These are phyloP conservation scores for Leptobrachium ailaonicum DNA, from an alignment of 2,113 vertebrate genomes.

Conservation along the genomic window DNA sequence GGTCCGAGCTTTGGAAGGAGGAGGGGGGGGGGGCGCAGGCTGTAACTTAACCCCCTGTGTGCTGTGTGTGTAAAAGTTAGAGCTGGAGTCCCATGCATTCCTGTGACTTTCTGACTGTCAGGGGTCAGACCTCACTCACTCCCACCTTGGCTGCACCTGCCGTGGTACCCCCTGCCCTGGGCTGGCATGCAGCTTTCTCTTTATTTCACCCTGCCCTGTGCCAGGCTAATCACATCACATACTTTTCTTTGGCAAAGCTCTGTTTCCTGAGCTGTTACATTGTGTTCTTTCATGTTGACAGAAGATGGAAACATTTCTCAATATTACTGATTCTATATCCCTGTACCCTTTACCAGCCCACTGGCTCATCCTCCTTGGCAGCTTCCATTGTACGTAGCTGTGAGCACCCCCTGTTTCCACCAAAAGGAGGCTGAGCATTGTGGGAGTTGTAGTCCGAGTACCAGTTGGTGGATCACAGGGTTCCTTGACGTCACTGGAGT, in stretches of 20 bases:
- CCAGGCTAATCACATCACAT: background rate
- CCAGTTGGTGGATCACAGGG: constrained; percentile 5
- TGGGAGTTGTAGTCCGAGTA: background rate
- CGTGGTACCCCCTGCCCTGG: too few species aligned
- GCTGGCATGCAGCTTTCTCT: too few species aligned
- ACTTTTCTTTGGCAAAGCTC: background rate
- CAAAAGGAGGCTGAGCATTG: background rate
- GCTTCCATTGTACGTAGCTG: background rate
- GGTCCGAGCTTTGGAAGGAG: too few species aligned
- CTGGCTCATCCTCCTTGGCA: too few species aligned
- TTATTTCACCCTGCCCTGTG: background rate
- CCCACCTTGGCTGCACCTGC: too few species aligned
- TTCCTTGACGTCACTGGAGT: background rate
- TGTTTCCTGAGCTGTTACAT: background rate
- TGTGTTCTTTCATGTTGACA: background rate
- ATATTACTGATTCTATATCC: too few species aligned
- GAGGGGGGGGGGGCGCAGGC: background rate
- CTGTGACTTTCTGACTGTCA: background rate
- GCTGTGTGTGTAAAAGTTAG: constrained; percentile 30
- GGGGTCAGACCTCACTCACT: too few species aligned
- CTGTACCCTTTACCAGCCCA: too few species aligned
- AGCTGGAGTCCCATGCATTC: background rate
- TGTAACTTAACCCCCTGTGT: constrained; percentile 1
- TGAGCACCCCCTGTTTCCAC: background rate
- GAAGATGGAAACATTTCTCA: background rate